Evolutionary conservation across 2,113 vertebrate genomes (phyloP).

Genomic region (Nibea coibor): DNA sequence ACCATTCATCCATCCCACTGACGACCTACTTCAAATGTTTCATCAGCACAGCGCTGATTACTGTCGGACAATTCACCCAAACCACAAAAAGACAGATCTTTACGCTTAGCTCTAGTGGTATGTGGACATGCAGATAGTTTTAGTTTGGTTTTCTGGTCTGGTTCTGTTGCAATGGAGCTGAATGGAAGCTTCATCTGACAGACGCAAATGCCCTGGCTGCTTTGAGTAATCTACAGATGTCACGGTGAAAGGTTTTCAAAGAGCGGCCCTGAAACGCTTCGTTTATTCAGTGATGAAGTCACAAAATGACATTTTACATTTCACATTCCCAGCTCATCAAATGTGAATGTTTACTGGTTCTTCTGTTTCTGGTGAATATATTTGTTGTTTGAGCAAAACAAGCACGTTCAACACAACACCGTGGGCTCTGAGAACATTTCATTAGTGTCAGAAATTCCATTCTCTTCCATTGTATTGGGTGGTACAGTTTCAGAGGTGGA

Average conservation of each 20-base stretch:
- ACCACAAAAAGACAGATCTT: not conserved
- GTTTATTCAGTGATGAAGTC: too few species aligned
- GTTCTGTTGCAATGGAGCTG: too few species aligned
- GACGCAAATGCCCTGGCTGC: not conserved
- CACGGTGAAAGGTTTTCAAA: not conserved
- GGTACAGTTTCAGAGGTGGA: not conserved
- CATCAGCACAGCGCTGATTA: slow-evolving; percentile 32
- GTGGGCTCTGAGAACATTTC: too few species aligned
- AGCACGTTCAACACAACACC: not conserved
- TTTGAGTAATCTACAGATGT: not conserved
- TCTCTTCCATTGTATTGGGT: not conserved
- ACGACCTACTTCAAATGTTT: not conserved
- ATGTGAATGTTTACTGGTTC: not conserved
- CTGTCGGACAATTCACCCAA: slow-evolving; percentile 22
- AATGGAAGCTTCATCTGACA: not conserved
- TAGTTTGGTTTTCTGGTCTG: not conserved
- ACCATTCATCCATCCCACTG: not conserved
- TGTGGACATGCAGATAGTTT: not conserved
- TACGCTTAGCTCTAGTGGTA: not conserved
- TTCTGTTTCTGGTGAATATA: not conserved
- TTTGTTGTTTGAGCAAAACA: not conserved
- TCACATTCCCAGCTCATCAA: not conserved
- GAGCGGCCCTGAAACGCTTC: too few species aligned
- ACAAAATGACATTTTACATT: too few species aligned
- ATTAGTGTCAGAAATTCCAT: not conserved